These are phyloP conservation scores for Anser brachyrhynchus DNA, from an alignment of 2,113 vertebrate genomes.

Conservation along the genomic window DNA sequence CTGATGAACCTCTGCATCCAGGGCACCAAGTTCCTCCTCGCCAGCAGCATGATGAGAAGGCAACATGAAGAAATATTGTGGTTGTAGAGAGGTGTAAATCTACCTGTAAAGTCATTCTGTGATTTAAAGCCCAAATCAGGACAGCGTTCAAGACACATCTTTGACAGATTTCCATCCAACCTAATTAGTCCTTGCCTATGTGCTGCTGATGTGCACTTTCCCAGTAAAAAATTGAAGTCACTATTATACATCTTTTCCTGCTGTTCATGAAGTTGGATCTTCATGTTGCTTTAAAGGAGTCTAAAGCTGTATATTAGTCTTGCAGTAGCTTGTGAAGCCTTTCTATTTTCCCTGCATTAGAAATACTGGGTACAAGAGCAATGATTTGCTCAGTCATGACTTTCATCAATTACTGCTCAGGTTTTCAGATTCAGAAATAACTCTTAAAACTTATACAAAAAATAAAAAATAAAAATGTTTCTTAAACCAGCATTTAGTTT, in stretches of 20 bases:
- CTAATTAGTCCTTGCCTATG: neutral
- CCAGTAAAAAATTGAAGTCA: neutral
- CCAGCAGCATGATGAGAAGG: neutral
- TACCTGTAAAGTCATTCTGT: neutral
- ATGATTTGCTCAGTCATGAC: neutral
- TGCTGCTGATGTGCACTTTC: neutral
- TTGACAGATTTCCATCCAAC: neutral
- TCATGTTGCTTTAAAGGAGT: neutral
- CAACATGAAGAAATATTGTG: neutral
- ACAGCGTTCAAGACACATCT: neutral
- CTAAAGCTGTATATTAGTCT: neutral
- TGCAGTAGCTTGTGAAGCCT: neutral
- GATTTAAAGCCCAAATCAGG: neutral
- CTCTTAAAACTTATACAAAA: neutral
- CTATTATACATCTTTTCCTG: neutral
- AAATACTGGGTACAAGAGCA: neutral
- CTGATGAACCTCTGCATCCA: conserved; percentile 14
- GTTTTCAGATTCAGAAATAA: neutral
- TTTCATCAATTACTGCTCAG: neutral
- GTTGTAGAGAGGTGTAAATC: neutral
- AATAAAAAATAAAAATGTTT: neutral
- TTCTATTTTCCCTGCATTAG: neutral
- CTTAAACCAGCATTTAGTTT: neutral
- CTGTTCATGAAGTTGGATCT: neutral
- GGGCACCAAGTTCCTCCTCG: neutral